Conservation (phyloP, 2,113 vertebrate species). For the Corapipo altera region DNA sequence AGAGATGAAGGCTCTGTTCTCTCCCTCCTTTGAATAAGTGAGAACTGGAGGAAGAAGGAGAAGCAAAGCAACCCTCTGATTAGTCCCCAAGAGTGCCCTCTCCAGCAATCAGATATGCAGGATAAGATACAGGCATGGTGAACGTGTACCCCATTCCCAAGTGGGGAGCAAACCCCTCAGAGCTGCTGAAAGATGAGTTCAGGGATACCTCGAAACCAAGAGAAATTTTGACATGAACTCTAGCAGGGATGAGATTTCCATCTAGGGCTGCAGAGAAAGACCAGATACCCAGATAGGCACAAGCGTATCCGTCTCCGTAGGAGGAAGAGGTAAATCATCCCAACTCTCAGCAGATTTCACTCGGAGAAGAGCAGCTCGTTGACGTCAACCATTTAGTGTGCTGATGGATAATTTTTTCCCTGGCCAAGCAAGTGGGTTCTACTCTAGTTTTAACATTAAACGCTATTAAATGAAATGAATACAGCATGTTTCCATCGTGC, state of each 20-base stretch:
- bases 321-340: constrained; percentile 15
- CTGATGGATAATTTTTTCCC: constrained; percentile 20
- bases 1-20: neutral
- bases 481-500: constrained; percentile 41
- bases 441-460: constrained; percentile 62
- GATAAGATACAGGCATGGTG: fast-evolving
- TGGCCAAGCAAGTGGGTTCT: constrained; percentile 50
- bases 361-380: neutral
- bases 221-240: neutral
- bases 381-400: neutral
- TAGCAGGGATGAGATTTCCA: neutral
- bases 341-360: neutral
- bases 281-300: neutral
- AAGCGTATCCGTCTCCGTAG: neutral
- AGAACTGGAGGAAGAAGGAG: neutral
- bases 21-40: neutral
- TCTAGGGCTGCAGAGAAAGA: neutral
- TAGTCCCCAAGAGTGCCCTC: neutral
- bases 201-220: neutral
- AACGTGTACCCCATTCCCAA: neutral
- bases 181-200: neutral
- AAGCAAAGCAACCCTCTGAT: neutral
- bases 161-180: neutral
- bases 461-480: constrained; percentile 60
- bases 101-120: fast-evolving